Base-by-base conservation (phyloP, 1,140 invertebrate species). In the Amphibalanus amphitrite region DNA sequence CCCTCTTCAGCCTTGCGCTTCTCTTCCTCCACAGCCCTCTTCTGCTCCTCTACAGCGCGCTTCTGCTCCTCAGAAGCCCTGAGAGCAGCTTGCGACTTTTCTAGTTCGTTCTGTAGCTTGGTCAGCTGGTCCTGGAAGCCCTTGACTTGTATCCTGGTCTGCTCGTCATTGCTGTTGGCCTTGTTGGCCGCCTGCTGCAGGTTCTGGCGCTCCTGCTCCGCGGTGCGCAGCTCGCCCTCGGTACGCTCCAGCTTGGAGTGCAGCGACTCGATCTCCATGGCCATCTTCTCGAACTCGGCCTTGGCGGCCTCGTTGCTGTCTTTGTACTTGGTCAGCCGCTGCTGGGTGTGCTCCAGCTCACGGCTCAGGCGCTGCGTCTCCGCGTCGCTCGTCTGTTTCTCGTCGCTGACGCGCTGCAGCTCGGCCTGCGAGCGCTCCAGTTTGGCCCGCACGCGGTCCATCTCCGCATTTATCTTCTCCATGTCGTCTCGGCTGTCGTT, bases 301-400 rank as follows among this genome's bases (percentile, higher is more conserved):
- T 89, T 86, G 0, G 87, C 87, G 10, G 86, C 84, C 76, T 92
- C 90, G 76, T 88, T 77, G 1, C 86, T 87, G 78, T 92, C 90
- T 76, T 91, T 86, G 76, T 90, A 88, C 78, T 92, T 92, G 26
- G 85, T 84, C 69, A 92, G 82, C 79, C 90, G 86, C 80, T 89
- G 84, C 77, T 91, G 89, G 38, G 89, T 87, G 80, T 91, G 91
- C 79, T 93, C 92, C 33, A 94, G 81, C 79, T 94, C 92, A 77
- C 93, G 90, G 17, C 88, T 89, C 69, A 94, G 81, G 70, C 90
- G 85, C 75, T 89, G 89, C 68, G 90, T 87, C 80, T 94, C 91
- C 76, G 90, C 82, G 82, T 93, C 90, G 20, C 90, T 90, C 64
- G 74, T 75, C 70, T 76, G 75, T 65, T 75, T 75, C 40, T 74